A percentile compares a stretch with the other conserved stretches of the same genome.
phyloP scores from a whole-genome alignment of 2,113 vertebrate species.

The Antechinus flavipes region DNA sequence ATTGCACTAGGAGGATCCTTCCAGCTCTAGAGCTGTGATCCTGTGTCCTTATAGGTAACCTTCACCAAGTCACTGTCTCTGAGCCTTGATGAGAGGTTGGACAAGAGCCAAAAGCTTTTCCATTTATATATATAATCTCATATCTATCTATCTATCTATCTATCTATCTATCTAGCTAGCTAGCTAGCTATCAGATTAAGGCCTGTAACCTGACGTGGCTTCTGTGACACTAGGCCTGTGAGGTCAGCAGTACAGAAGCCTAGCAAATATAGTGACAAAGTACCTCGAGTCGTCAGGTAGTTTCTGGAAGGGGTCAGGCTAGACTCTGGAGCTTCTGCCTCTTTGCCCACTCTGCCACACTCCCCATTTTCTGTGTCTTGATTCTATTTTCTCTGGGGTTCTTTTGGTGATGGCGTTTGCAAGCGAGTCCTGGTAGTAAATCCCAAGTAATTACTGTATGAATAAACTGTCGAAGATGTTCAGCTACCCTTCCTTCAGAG shows the following conservation, averaged over 20 bases:
- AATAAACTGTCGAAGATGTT: conserved; percentile 61
- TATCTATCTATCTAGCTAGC: no score
- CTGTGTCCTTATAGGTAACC: no score
- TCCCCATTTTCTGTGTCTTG: not conserved
- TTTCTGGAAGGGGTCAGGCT: not conserved
- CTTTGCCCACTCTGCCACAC: not conserved
- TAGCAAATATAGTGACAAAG: not conserved
- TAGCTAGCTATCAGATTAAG: not conserved
- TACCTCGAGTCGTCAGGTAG: not conserved
- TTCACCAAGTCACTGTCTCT: not conserved
- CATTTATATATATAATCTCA: not conserved
- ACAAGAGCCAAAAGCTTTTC: not conserved
- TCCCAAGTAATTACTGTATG: conserved; percentile 29
- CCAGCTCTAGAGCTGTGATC: not conserved
- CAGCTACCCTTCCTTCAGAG: conserved; percentile 6
- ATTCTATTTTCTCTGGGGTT: not conserved
- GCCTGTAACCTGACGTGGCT: not conserved
- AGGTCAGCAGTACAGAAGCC: not conserved
- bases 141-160: no score
- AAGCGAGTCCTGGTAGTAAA: conserved; percentile 46
- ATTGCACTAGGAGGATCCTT: not conserved
- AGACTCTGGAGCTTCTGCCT: not conserved
- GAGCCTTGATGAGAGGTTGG: not conserved
- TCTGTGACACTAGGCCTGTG: not conserved
- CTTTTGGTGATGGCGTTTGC: not conserved